phyloP scores from a whole-genome alignment of 1,140 invertebrate species.

The Mamestra configurata region DNA sequence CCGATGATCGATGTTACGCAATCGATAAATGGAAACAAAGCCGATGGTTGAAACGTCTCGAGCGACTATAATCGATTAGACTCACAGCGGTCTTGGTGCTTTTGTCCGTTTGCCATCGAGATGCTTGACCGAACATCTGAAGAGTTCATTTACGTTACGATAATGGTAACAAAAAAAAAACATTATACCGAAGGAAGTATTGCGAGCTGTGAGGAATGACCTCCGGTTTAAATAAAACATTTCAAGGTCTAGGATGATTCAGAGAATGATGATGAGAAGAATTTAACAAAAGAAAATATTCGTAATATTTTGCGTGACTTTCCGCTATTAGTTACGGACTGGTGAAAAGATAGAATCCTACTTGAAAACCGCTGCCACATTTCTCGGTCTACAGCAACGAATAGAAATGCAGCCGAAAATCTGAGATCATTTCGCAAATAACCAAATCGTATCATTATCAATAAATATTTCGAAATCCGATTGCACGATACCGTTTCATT shows the following conservation, averaged over 20 bases:
- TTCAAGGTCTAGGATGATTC: constrained; percentile 19
- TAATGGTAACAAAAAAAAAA: constrained; percentile 44
- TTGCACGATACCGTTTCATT: constrained; percentile 40
- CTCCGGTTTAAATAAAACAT: constrained; percentile 32
- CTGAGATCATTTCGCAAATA: constrained; percentile 20
- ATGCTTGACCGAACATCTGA: constrained; percentile 55
- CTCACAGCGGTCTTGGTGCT: constrained; percentile 52
- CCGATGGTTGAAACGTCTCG: constrained; percentile 52
- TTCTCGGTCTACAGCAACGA: background rate
- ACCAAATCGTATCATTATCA: constrained; percentile 27
- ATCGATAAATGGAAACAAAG: constrained; percentile 71
- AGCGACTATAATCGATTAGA: constrained; percentile 67
- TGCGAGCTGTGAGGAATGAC: constrained; percentile 36
- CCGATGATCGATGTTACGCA: constrained; percentile 56
- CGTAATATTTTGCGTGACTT: background rate
- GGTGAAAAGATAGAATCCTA: background rate
- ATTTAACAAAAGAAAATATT: constrained; percentile 16
- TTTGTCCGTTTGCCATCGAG: constrained; percentile 57
- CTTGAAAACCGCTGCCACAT: background rate
- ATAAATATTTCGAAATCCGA: constrained; percentile 47
- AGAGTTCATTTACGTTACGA: constrained; percentile 51
- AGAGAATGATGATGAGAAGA: background rate
- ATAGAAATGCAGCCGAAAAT: background rate
- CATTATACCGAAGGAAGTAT: constrained; percentile 2
- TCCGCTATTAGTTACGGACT: background rate